Conservation (phyloP, 2,797 vertebrate species). For the Lerista edwardsae region DNA sequence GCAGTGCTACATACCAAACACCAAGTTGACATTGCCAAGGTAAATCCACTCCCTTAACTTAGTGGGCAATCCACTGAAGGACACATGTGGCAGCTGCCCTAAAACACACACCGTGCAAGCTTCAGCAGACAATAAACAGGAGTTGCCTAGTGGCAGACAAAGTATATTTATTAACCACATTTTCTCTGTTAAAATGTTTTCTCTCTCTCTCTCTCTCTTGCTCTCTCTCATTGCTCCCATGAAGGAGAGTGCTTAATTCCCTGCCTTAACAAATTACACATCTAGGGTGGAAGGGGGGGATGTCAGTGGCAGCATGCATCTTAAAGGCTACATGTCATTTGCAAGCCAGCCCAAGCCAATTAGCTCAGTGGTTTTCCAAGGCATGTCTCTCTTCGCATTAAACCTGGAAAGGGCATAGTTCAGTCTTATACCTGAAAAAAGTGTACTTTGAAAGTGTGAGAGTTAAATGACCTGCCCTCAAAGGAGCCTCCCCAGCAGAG, state of each 20-base stretch:
- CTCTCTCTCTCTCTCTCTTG: too few species aligned
- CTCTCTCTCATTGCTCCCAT: neutral
- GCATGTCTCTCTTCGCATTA: neutral
- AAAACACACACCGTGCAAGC: too few species aligned
- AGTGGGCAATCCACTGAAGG: too few species aligned
- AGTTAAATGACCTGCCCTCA: neutral
- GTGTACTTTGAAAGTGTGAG: neutral
- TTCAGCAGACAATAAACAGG: neutral
- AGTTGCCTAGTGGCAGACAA: neutral
- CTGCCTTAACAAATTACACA: neutral
- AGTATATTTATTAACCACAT: slow-evolving; percentile 3
- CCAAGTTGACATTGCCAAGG: too few species aligned
- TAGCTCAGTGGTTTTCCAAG: neutral
- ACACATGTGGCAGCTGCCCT: too few species aligned
- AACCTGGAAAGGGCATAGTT: neutral
- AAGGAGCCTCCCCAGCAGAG: neutral
- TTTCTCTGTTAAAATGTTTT: neutral
- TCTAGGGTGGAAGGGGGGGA: neutral
- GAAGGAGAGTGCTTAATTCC: neutral
- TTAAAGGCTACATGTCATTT: too few species aligned
- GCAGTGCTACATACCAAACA: too few species aligned
- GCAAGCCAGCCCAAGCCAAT: neutral
- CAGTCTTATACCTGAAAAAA: neutral
- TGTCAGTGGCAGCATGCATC: too few species aligned
- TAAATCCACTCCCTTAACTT: too few species aligned